Percentiles rank a stretch among this genome's conserved stretches.
Conservation (phyloP, 1,140 invertebrate species). For the Dendroctonus ponderosae region DNA sequence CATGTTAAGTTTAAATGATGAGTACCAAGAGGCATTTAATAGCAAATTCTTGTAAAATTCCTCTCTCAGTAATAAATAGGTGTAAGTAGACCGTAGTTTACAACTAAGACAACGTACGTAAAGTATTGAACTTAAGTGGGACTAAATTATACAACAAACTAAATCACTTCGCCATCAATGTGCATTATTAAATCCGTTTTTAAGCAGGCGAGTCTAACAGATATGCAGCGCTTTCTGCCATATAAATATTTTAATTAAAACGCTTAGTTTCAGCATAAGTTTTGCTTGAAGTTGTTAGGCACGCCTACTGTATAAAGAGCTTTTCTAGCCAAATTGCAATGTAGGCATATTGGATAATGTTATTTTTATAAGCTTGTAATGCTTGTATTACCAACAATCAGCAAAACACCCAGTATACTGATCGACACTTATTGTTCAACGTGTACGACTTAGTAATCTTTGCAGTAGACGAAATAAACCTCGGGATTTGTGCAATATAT, state of each 20-base stretch:
- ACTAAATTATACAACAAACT: slow-evolving; percentile 26
- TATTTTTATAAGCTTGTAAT: slow-evolving; percentile 14
- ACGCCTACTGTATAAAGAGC: slow-evolving; percentile 8
- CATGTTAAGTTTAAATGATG: slow-evolving; percentile 23
- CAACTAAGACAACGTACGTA: slow-evolving; percentile 17
- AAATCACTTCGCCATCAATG: slow-evolving; percentile 22
- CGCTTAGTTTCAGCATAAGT: not conserved
- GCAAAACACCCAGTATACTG: not conserved
- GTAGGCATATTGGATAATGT: slow-evolving; percentile 4
- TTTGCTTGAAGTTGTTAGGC: not conserved
- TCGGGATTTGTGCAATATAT: no score
- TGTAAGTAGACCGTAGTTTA: slow-evolving; percentile 6
- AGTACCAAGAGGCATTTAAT: slow-evolving; percentile 35
- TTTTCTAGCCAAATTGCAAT: not conserved
- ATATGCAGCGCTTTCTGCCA: not conserved
- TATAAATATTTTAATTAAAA: not conserved
- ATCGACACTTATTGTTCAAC: no score
- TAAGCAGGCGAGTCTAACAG: not conserved
- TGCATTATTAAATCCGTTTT: slow-evolving; percentile 10
- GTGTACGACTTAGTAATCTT: no score
- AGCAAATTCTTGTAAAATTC: slow-evolving; percentile 21
- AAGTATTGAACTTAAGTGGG: slow-evolving; percentile 28
- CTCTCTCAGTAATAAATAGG: slow-evolving; percentile 21
- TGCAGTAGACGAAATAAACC: no score
- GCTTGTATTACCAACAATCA: not conserved